These are phyloP conservation scores for Rotaria magnacalcarata DNA, from an alignment of 2,888 invertebrate species.

Conservation along the genomic window DNA sequence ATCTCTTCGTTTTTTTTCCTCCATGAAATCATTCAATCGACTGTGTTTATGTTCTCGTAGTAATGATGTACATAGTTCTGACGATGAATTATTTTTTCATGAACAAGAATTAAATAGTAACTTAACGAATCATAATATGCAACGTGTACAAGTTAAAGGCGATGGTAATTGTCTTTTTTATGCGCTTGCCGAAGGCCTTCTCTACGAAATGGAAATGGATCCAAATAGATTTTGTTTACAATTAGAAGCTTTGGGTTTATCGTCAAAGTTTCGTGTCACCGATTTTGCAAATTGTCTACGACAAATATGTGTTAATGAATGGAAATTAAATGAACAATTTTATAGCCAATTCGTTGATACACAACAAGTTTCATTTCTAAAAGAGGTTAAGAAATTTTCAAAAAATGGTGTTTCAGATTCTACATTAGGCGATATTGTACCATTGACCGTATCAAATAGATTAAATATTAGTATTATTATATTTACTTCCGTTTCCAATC, in stretches of 20 bases:
- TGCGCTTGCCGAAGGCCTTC: not conserved
- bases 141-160: not conserved
- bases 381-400: slow-evolving; percentile 18
- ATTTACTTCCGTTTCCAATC: not conserved
- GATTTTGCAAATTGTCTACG: not conserved
- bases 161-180: slow-evolving; percentile 23
- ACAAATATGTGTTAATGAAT: slow-evolving; percentile 5
- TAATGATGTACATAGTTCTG: not conserved
- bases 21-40: no score
- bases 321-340: not conserved
- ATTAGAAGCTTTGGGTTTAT: not conserved
- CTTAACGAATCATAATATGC: not conserved
- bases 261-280: not conserved
- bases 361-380: not conserved
- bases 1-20: no score
- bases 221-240: not conserved
- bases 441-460: not conserved
- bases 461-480: not conserved
- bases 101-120: not conserved
- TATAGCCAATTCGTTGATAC: not conserved
- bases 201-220: not conserved
- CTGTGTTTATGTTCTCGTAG: no score
- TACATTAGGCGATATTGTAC: not conserved
- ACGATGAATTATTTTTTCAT: not conserved
- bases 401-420: slow-evolving; percentile 19